Evolutionary conservation across 2,113 vertebrate species (phyloP), one percentile per base, ranked within the genome.

Genomic region (Ondatra zibethicus): DNA sequence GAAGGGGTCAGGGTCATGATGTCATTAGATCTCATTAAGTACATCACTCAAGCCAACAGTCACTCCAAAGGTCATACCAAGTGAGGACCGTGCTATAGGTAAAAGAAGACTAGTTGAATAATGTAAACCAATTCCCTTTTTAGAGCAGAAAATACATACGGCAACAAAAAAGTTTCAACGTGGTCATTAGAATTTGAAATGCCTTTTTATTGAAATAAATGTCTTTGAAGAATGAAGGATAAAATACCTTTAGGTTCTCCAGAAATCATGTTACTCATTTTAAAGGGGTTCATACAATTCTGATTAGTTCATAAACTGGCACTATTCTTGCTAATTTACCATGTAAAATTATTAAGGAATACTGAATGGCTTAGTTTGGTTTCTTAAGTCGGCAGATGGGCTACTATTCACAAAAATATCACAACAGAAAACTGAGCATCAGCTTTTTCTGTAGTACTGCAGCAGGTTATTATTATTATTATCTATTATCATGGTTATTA

Each of bases 11-110:
- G 98, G 98, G 99, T 99, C 98, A 98, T 70, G 97, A 95, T 98
- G 98, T 99, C 98, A 0, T 98, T 98, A 97, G 98, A 99, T 99
- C 98, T 99, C 98, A 98, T 98, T 99, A 99, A 99, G 98, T 97
- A 98, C 98, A 99, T 98, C 98, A 98, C 97, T 99, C 98, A 98
- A 97, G 96, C 96, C 29, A 98, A 95, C 96, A 97, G 94, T 96
- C 98, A 97, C 97, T 98, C 92, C 97, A 98, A 97, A 98, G 98
- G 98, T 99, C 98, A 98, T 93, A 97, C 97, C 96, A 97, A 39
- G 97, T 31, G 7, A 96, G 66, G 96, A 97, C 89, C 86, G 76
- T 63, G 75, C 82, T 75, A 88, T 77, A 97, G 94, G 92, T 85
- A 19, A 97, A 90, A 89, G 92, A 97, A 96, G 97, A 97, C 96